Percentiles rank a stretch among this genome's conserved stretches.
Conservation (phyloP, 2,113 vertebrate genomes). For the Callipepla squamata region DNA sequence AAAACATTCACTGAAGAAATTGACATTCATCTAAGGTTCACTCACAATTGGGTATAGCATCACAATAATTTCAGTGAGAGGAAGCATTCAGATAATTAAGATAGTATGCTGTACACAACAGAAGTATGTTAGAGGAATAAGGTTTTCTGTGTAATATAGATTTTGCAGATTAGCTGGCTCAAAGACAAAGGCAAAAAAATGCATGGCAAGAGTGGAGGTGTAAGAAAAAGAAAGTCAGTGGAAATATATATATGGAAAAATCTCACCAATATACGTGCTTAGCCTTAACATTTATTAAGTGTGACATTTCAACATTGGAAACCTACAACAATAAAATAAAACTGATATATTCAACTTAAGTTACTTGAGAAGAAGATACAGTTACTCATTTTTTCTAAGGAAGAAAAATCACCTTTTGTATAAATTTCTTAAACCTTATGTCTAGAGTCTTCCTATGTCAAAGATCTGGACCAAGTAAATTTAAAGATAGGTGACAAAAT, state of each 20-base stretch:
- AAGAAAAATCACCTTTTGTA: neutral
- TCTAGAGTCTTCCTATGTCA: neutral
- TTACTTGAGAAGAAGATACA: neutral
- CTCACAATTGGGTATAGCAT: neutral
- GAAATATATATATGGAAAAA: neutral
- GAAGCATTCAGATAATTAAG: neutral
- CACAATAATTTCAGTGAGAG: neutral
- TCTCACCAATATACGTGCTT: neutral
- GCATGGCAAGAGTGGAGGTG: neutral
- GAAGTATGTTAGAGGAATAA: neutral
- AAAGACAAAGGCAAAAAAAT: neutral
- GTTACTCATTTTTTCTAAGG: neutral
- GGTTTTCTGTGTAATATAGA: neutral
- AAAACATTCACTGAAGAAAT: neutral
- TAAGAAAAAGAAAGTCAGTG: neutral
- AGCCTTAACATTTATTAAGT: neutral
- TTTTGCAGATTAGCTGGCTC: neutral
- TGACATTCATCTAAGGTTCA: neutral
- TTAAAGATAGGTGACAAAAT: neutral
- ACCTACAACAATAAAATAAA: neutral
- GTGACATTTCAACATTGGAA: neutral
- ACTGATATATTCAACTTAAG: neutral
- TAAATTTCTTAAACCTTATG: fast-evolving
- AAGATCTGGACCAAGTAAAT: neutral
- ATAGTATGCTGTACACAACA: fast-evolving